Conservation (phyloP, 2,888 invertebrate genomes). For the Biston betularia region DNA sequence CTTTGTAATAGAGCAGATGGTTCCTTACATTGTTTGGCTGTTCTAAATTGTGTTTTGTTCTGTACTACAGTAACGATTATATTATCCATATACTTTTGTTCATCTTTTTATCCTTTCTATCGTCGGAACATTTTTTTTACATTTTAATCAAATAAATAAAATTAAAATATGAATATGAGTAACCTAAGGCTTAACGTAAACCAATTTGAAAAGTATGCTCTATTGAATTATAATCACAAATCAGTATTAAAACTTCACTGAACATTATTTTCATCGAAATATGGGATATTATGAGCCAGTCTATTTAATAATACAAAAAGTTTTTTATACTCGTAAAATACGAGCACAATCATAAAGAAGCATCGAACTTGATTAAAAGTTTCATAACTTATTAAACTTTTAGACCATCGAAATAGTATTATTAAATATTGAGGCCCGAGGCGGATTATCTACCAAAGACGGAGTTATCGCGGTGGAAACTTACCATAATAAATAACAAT, state of each 20-base stretch:
- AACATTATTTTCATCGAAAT: conserved; percentile 14
- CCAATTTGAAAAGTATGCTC: neutral
- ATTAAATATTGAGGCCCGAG: conserved; percentile 29
- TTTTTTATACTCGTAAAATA: conserved; percentile 29
- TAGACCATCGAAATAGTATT: conserved; percentile 33
- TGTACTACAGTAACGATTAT: neutral
- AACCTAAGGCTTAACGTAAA: neutral
- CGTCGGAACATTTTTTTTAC: too few relatives aligned
- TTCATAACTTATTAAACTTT: conserved; percentile 38
- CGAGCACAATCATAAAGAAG: conserved; percentile 23
- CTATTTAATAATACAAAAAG: conserved; percentile 26
- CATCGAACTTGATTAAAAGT: conserved; percentile 33
- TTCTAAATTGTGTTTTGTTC: neutral
- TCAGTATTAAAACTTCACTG: conserved; percentile 5
- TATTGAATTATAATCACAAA: conserved; percentile 10
- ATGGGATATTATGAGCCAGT: conserved; percentile 13
- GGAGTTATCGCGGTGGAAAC: conserved; percentile 33
- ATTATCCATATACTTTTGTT: conserved; percentile 2
- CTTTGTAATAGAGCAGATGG: conserved; percentile 40
- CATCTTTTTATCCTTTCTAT: neutral
- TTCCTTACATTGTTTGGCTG: conserved; percentile 43
- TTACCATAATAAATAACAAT: conserved; percentile 31
- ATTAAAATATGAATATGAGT: too few relatives aligned
- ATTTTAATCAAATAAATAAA: too few relatives aligned
- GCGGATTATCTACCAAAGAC: conserved; percentile 30